Evolutionary conservation across 2,888 invertebrate genomes (phyloP), one percentile per base, ranked within the genome.

Genomic region (Harpalus rubripes): DNA sequence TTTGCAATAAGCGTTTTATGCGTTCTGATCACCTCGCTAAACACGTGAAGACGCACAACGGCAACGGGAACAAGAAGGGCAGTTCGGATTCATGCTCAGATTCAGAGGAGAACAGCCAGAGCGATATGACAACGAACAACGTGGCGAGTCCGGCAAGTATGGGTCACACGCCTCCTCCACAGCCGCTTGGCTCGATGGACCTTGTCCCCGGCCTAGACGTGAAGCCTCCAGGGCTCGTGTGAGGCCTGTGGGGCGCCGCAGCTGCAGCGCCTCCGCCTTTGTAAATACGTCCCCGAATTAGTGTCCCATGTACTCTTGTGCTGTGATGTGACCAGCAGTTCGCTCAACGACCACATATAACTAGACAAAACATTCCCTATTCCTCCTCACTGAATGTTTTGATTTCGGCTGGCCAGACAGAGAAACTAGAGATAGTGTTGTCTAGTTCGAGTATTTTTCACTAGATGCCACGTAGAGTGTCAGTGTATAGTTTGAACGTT

Each of bases 1-100:
- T 98, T 88, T 99, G 99, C 93, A 98, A 98, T 93, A 99, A 99
- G 92, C 94, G 98, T 89, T 99, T 99, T 93, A 98, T 98, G 98
- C 94, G 99, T 88, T 97, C 97, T 89, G 99, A 99, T 92, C 99
- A 99, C 92, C 94, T 99, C 89, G 97, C 96, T 88, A 99, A 99
- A 92, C 99, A 99, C 92, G 96, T 97, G 88, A 98, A 98, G 93
- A 99, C 98, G 86, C 99, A 99, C 92, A 96, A 96, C 91, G 95
- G 95, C 92, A 94, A 94, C 90, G 95, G 95, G 89, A 92, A 93
- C 90, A 94, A 94, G 91, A 94, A 95, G 91, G 94, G 95, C 89
- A 95, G 95, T 90, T 96, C 96, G 86, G 97, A 97, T 90, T 97
- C 96, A 87, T 97, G 97, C 92, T 96, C 96, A 89, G 97, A 97